A percentile compares a stretch with the other conserved stretches of the same genome.
Conservation (phyloP, 1,140 invertebrate genomes). For the Rhyzopertha dominica region DNA sequence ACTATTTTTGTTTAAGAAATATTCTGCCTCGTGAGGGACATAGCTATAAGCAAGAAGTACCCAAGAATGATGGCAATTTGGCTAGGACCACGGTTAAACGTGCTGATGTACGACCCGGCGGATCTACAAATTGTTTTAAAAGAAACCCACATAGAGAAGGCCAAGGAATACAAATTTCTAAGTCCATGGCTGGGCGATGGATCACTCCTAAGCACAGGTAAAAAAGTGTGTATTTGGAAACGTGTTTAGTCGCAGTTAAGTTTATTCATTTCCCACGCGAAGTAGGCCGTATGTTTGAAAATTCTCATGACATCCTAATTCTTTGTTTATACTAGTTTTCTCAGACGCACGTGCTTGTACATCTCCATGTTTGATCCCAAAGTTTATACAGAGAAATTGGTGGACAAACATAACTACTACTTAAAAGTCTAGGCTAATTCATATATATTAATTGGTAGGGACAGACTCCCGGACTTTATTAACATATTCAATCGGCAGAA, state of each 20-base stretch:
- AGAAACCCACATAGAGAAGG: conserved; percentile 73
- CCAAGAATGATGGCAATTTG: conserved; percentile 43
- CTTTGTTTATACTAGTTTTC: too few relatives aligned
- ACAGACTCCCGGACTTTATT: too few relatives aligned
- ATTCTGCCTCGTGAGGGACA: not conserved
- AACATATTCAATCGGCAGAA: too few relatives aligned
- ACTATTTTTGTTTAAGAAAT: not conserved
- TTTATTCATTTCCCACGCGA: not conserved
- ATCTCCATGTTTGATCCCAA: too few relatives aligned
- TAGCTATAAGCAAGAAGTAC: not conserved
- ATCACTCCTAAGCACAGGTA: conserved; percentile 68
- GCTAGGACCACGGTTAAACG: conserved; percentile 57
- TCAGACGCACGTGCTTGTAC: too few relatives aligned
- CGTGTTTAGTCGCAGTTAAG: too few relatives aligned
- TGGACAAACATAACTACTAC: too few relatives aligned
- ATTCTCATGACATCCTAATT: conserved; percentile 6
- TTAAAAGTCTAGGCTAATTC: too few relatives aligned
- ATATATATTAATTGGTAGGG: too few relatives aligned
- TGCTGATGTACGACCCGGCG: conserved; percentile 58
- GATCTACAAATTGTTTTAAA: conserved; percentile 67
- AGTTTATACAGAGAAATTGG: too few relatives aligned
- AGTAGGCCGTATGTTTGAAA: too few relatives aligned
- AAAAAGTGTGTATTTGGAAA: not conserved
- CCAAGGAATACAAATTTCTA: conserved; percentile 70
- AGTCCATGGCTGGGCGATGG: conserved; percentile 84